A percentile compares a stretch with the other conserved stretches of the same genome.
These are phyloP conservation scores for Leistus spinibarbis DNA, from an alignment of 2,888 invertebrate species.

Conservation along the genomic window DNA sequence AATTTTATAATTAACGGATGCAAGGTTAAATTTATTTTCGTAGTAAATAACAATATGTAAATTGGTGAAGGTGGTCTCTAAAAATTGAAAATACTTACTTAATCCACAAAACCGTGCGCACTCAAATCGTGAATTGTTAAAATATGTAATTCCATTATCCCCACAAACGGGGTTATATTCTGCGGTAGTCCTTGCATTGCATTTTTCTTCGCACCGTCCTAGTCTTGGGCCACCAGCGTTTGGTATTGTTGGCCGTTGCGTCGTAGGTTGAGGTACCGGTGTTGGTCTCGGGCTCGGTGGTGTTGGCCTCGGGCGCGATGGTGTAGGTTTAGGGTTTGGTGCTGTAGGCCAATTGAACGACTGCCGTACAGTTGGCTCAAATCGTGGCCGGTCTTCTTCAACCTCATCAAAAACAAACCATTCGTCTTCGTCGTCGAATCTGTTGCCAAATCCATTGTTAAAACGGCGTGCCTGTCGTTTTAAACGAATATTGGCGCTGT, in stretches of 20 bases:
- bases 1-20: no score
- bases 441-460: neutral
- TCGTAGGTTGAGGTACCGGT: neutral
- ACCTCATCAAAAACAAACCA: conserved; percentile 31
- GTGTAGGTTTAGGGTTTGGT: neutral
- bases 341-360: neutral
- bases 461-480: neutral
- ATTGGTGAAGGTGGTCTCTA: neutral
- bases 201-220: neutral
- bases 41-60: no score
- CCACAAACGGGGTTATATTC: conserved; percentile 44
- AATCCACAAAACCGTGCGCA: conserved; percentile 55
- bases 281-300: neutral
- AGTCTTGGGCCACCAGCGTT: neutral
- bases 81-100: conserved; percentile 48
- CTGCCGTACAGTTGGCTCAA: neutral
- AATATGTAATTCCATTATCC: conserved; percentile 44
- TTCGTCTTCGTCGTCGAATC: conserved; percentile 18
- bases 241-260: neutral
- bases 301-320: neutral
- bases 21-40: no score
- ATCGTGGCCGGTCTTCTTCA: neutral
- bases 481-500: neutral
- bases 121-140: conserved; percentile 50
- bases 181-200: neutral